phyloP scores from a whole-genome alignment of 2,113 vertebrate species.

The Cyanocitta stelleri region DNA sequence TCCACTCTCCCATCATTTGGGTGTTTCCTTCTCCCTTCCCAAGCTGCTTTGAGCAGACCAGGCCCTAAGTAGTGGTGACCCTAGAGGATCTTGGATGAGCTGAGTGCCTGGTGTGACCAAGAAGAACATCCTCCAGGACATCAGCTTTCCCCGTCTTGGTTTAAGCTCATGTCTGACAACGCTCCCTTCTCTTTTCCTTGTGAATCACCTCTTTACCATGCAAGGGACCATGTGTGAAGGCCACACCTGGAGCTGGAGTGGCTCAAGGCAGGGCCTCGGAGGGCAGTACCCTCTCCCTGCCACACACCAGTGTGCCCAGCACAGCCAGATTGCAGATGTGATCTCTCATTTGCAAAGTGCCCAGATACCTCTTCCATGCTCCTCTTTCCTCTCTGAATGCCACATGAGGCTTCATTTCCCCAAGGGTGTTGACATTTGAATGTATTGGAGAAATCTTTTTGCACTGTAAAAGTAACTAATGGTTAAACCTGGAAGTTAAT shows the following conservation, averaged over 20 bases:
- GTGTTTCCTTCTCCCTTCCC: background rate
- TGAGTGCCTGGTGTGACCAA: background rate
- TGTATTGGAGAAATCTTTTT: background rate
- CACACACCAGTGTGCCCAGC: background rate
- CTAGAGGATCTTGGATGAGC: rapidly evolving
- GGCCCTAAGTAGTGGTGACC: rapidly evolving
- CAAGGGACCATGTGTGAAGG: background rate
- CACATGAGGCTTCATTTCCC: background rate
- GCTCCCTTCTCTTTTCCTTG: background rate
- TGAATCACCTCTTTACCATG: background rate
- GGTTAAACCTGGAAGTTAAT: background rate
- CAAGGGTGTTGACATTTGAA: background rate
- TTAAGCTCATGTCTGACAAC: background rate
- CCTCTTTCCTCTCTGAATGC: background rate
- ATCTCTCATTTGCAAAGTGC: background rate
- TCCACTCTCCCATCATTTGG: background rate
- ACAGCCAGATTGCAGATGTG: background rate
- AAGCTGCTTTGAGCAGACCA: background rate
- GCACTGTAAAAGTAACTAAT: background rate
- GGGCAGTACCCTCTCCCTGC: background rate
- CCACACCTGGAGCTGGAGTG: background rate
- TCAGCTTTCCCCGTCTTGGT: background rate
- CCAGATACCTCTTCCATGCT: background rate
- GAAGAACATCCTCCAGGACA: background rate
- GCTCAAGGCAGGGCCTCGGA: background rate